phyloP scores from a whole-genome alignment of 2,113 vertebrate genomes.

The Phaethornis superciliosus region DNA sequence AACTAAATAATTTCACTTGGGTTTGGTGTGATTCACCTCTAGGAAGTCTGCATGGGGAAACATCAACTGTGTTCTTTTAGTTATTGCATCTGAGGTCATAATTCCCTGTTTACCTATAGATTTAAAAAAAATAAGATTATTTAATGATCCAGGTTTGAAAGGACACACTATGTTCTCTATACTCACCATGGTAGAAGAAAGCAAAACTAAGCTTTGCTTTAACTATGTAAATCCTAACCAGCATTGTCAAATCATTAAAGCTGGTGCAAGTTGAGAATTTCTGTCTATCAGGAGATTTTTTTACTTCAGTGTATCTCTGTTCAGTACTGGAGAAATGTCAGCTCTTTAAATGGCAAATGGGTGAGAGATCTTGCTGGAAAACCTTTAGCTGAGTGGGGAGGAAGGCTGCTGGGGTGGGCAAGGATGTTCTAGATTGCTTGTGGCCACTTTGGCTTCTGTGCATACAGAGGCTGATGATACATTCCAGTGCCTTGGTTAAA shows the following conservation, averaged over 20 bases:
- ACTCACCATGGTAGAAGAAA: fast-evolving
- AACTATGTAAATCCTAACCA: background rate
- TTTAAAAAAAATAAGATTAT: no score
- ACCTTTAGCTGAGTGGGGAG: background rate
- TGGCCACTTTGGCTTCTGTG: background rate
- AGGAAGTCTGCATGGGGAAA: background rate
- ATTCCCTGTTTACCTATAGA: background rate
- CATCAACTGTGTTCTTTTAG: background rate
- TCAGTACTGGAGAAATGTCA: background rate
- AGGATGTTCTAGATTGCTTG: background rate
- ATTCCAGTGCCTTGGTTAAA: background rate
- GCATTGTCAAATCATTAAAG: background rate
- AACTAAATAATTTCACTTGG: background rate
- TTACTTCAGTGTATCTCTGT: fast-evolving
- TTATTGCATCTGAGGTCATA: background rate
- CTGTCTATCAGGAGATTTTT: background rate
- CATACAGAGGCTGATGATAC: background rate
- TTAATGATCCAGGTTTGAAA: background rate
- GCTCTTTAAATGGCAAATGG: background rate
- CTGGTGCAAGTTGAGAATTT: background rate
- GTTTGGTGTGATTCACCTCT: background rate
- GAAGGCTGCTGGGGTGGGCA: background rate
- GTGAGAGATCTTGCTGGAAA: background rate
- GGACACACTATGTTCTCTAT: background rate
- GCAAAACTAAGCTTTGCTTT: background rate